Evolutionary conservation across 2,888 invertebrate species (phyloP).

Genomic region (Megamerina dolium): DNA sequence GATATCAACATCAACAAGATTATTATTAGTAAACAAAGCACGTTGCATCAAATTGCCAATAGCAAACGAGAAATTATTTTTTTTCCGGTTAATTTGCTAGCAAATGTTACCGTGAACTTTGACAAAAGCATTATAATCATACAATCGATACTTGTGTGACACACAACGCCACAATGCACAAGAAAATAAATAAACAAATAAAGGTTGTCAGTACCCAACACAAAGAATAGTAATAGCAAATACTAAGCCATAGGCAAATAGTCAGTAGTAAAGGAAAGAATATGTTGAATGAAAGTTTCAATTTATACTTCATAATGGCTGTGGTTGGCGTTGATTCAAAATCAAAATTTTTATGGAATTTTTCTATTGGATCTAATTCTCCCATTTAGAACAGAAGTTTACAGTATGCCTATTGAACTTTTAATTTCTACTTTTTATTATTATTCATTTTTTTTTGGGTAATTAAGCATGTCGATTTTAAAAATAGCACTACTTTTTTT

Average conservation of each 20-base stretch:
- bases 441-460: too few relatives aligned
- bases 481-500: too few relatives aligned
- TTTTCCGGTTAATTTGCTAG: conserved; percentile 14
- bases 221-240: not conserved
- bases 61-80: conserved; percentile 11
- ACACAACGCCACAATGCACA: not conserved
- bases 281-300: not conserved
- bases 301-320: not conserved
- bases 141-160: not conserved
- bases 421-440: too few relatives aligned
- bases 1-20: too few relatives aligned
- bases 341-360: too few relatives aligned
- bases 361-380: too few relatives aligned
- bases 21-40: conserved; percentile 14
- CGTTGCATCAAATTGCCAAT: conserved; percentile 7
- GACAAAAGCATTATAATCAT: not conserved
- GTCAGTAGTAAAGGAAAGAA: too few relatives aligned
- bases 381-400: too few relatives aligned
- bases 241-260: not conserved
- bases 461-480: too few relatives aligned
- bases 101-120: not conserved
- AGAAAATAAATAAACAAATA: not conserved
- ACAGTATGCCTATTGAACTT: too few relatives aligned
- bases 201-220: too few relatives aligned
- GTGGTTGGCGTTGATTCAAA: too few relatives aligned